These are phyloP conservation scores for Aphrophora alni DNA, from an alignment of 2,888 invertebrate species.

Conservation along the genomic window DNA sequence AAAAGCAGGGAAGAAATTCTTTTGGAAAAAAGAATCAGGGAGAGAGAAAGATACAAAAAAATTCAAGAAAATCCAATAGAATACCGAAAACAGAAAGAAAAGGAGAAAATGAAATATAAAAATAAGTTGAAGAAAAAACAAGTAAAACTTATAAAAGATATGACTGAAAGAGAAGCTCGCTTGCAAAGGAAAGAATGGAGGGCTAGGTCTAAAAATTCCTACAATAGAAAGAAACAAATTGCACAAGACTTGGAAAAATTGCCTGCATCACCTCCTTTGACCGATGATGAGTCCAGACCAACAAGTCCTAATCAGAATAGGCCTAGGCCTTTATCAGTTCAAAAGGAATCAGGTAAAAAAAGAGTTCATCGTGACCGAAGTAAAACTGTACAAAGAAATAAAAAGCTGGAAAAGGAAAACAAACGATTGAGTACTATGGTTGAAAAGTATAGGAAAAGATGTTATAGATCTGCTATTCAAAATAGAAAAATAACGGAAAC, in stretches of 20 bases:
- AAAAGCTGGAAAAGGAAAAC: conserved; percentile 10
- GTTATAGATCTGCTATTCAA: conserved; percentile 3
- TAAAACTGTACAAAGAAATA: conserved; percentile 12
- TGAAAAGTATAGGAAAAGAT: conserved; percentile 18
- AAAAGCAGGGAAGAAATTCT: too few species aligned
- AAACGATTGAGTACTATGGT: conserved; percentile 1
- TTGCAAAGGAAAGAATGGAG: conserved; percentile 18
- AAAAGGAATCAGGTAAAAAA: conserved; percentile 17
- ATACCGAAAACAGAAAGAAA: too few species aligned
- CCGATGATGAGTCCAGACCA: conserved; percentile 17
- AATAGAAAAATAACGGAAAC: background rate
- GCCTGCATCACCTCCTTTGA: conserved; percentile 10
- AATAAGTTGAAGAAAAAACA: too few species aligned
- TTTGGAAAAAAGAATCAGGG: too few species aligned
- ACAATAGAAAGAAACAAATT: conserved; percentile 14
- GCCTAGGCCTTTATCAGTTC: background rate
- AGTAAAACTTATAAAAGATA: conserved; percentile 18
- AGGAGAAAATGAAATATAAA: background rate
- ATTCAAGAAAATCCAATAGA: background rate
- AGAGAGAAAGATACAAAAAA: too few species aligned
- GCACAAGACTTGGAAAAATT: background rate
- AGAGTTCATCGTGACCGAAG: conserved; percentile 11
- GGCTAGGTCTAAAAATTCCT: conserved; percentile 3
- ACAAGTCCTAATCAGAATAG: background rate
- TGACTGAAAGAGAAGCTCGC: conserved; percentile 17